Evolutionary conservation across 2,888 invertebrate species (phyloP).

Genomic region (Spilosoma lubricipeda): DNA sequence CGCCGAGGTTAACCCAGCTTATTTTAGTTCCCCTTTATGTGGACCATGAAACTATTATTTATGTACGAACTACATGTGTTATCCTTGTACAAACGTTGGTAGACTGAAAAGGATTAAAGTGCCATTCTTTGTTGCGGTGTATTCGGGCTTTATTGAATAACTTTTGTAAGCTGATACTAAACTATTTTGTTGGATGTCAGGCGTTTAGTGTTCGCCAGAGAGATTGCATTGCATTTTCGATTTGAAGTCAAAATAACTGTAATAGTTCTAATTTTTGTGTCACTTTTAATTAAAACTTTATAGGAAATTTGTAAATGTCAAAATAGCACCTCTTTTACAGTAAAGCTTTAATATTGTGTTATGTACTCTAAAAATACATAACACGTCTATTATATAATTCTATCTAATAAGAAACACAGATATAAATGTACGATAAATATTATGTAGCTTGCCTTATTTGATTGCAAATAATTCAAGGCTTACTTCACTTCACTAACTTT

Average conservation of each 20-base stretch:
- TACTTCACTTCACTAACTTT: too few species aligned
- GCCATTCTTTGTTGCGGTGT: neutral
- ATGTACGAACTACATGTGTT: conserved; percentile 39
- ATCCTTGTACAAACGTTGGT: conserved; percentile 9
- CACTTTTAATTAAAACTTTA: too few species aligned
- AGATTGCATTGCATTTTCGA: neutral
- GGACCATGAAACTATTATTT: conserved; percentile 37
- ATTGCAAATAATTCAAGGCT: too few species aligned
- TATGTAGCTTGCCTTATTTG: too few species aligned
- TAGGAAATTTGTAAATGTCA: too few species aligned
- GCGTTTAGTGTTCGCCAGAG: neutral
- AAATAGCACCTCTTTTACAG: neutral
- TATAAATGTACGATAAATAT: neutral
- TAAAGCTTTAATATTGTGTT: neutral
- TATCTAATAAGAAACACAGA: neutral
- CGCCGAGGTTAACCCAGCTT: conserved; percentile 42
- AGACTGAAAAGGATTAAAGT: neutral
- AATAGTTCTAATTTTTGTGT: too few species aligned
- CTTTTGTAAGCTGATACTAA: neutral
- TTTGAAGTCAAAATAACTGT: too few species aligned
- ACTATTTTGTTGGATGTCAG: neutral
- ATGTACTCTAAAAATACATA: neutral
- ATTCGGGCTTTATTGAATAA: neutral
- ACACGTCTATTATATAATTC: neutral
- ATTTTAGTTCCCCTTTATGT: conserved; percentile 42